These are phyloP conservation scores for Harlomillsia oculata DNA, from an alignment of 1,140 invertebrate species.

Conservation along the genomic window DNA sequence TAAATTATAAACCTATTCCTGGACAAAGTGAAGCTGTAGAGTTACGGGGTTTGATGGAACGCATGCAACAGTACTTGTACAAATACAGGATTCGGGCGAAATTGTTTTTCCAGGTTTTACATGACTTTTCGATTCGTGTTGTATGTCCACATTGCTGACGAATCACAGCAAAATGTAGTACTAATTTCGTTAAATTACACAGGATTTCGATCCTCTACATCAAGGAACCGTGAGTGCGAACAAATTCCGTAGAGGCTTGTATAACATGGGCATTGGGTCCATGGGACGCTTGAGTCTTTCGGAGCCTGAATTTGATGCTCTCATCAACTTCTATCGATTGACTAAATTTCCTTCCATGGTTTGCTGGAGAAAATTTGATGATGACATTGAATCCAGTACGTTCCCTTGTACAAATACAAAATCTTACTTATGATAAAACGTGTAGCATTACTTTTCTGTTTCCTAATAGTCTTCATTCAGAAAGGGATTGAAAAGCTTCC, in stretches of 20 bases:
- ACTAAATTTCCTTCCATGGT: conserved; percentile 19
- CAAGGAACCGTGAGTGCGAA: conserved; percentile 26
- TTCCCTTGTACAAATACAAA: background rate
- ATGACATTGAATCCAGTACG: conserved; percentile 34
- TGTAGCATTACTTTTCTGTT: background rate
- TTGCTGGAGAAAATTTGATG: conserved; percentile 35
- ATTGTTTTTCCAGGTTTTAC: conserved; percentile 29
- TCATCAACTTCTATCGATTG: conserved; percentile 33
- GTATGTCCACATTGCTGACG: background rate
- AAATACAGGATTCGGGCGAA: conserved; percentile 28
- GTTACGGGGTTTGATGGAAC: conserved; percentile 26
- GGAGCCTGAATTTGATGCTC: conserved; percentile 32
- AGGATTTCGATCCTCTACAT: conserved; percentile 30
- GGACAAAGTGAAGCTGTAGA: conserved; percentile 30
- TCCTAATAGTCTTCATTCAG: conserved; percentile 28
- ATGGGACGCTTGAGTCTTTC: conserved; percentile 20
- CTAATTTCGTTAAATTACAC: conserved; percentile 1
- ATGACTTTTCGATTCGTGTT: background rate
- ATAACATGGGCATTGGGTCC: conserved; percentile 26
- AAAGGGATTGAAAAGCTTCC: conserved; percentile 33
- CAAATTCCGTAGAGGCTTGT: conserved; percentile 29
- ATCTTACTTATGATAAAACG: no score
- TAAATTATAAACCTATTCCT: background rate
- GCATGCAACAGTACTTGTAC: conserved; percentile 32
- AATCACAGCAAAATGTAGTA: no score